Base-by-base conservation (phyloP, 1,140 invertebrate species). In the Pseudachorutes palmiensis region DNA sequence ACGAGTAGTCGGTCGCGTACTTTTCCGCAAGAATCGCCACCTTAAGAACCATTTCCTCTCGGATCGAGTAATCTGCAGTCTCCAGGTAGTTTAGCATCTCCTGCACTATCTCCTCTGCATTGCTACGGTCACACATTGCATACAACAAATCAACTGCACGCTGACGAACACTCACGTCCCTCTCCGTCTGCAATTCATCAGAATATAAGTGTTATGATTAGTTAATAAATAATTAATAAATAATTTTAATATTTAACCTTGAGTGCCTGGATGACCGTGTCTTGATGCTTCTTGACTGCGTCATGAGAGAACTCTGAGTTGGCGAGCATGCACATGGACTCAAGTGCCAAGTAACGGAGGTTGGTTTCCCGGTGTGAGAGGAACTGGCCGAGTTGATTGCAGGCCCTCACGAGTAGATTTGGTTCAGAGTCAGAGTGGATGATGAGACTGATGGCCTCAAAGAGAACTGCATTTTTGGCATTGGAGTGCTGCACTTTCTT, bases 401-500 rank as follows among this genome's bases (percentile, higher is more conserved):
- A 99, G 60, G 95, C 97, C 68, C 97, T 84, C 22, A 99, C 97
- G 75, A 99, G 82, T 62, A 99, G 83, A 81, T 94, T 96, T 28
- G 96, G 92, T 80, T 99, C 97, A 81, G 92, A 91, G 77, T 99
- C 97, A 81, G 98, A 97, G 77, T 99, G 97, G 76, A 99, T 99
- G 75, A 99, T 99, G 67, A 99, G 83, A 82, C 95, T 97, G 76
- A 99, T 98, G 24, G 97, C 97, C 83, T 99, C 97, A 82, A 99
- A 99, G 1, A 99, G 82, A 22, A 99, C 96, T 51, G 97, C 96
- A 83, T 99, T 99, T 80, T 99, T 99, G 41, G 97, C 97, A 83
- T 99, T 99, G 30, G 96, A 98, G 81, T 99, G 97, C 82, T 99
- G 97, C 58, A 99, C 95, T 81, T 99, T 99, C 81, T 99, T 99